Conservation (phyloP, 2,797 vertebrate species). For the Cryptoblepharus egeriae region DNA sequence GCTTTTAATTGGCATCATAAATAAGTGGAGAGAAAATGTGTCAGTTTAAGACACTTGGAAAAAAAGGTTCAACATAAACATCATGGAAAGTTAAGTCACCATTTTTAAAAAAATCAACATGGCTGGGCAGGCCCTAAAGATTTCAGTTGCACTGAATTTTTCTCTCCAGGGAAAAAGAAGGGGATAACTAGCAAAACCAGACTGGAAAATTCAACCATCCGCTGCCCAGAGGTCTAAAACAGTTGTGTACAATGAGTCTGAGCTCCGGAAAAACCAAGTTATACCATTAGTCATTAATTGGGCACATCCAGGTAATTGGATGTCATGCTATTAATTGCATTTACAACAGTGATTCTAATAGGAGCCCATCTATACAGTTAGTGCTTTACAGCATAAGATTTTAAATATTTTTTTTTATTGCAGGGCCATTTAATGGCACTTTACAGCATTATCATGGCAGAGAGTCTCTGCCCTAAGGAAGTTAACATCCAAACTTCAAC, state of each 20-base stretch:
- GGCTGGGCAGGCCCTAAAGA: not conserved
- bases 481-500: too few relatives aligned
- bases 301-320: not conserved
- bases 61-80: slow-evolving; percentile 2
- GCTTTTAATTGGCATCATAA: slow-evolving; percentile 32
- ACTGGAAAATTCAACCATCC: not conserved
- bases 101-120: not conserved
- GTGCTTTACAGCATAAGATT: too few relatives aligned
- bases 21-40: slow-evolving; percentile 16
- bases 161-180: not conserved
- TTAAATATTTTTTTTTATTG: too few relatives aligned
- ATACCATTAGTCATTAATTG: not conserved
- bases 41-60: slow-evolving; percentile 16
- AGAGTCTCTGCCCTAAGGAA: too few relatives aligned
- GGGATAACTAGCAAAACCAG: not conserved
- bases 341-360: too few relatives aligned
- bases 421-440: too few relatives aligned
- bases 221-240: not conserved
- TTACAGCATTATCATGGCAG: too few relatives aligned
- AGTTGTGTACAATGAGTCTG: not conserved
- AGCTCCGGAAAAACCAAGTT: not conserved
- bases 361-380: too few relatives aligned
- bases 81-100: slow-evolving; percentile 6
- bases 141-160: not conserved
- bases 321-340: too few relatives aligned